Conservation (phyloP, 1,140 invertebrate genomes). For the Anoplolepis gracilipes region DNA sequence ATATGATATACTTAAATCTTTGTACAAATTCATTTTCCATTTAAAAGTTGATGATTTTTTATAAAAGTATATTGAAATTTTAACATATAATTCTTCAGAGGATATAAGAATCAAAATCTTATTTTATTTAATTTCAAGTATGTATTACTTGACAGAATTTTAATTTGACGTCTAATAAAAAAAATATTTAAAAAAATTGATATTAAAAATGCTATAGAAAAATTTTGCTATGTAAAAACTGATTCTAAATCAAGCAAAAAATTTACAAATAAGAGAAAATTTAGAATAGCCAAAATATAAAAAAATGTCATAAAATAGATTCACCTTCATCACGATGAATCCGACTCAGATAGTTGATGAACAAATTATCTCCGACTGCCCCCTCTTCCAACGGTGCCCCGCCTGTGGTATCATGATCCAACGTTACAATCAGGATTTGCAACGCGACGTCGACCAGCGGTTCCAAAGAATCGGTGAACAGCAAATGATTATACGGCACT, state of each 20-base stretch:
- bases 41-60: neutral
- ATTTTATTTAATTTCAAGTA: neutral
- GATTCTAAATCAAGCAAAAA: too few relatives aligned
- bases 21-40: neutral
- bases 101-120: neutral
- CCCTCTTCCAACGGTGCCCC: conserved; percentile 83
- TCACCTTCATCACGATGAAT: conserved; percentile 97
- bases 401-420: conserved; percentile 94
- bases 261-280: too few relatives aligned
- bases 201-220: neutral
- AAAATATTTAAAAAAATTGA: neutral
- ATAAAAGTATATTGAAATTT: neutral
- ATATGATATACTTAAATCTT: neutral
- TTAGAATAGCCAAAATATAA: neutral
- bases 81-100: neutral
- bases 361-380: conserved; percentile 94
- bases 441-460: conserved; percentile 98
- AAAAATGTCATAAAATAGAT: neutral
- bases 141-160: conserved; percentile 1
- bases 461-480: conserved; percentile 98
- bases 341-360: conserved; percentile 99
- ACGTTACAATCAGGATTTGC: conserved; percentile 97
- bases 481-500: conserved; percentile 98
- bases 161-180: neutral
- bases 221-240: too few relatives aligned